Evolutionary conservation across 2,888 invertebrate species (phyloP).

Genomic region (Leptopterna dolabrata): DNA sequence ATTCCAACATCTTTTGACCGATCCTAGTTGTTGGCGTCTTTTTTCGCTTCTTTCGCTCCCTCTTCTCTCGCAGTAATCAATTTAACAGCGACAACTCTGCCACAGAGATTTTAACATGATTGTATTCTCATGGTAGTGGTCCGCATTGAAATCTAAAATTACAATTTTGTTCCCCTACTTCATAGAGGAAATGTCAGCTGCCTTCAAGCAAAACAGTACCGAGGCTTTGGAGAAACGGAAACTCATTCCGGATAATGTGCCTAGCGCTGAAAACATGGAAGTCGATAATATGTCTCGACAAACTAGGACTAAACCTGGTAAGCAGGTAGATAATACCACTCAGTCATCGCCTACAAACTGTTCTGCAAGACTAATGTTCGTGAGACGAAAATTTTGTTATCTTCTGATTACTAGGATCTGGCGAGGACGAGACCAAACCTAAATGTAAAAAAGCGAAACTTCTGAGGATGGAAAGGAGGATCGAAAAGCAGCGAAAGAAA

Average conservation of each 20-base stretch:
- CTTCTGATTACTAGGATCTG: conserved; percentile 7
- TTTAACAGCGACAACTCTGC: too few relatives aligned
- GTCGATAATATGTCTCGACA: not conserved
- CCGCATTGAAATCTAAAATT: too few relatives aligned
- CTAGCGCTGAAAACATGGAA: not conserved
- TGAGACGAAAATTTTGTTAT: too few relatives aligned
- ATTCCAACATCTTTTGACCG: too few relatives aligned
- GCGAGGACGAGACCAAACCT: conserved; percentile 4
- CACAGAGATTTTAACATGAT: too few relatives aligned
- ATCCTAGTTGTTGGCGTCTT: too few relatives aligned
- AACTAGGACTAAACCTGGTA: not conserved
- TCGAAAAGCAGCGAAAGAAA: conserved; percentile 77
- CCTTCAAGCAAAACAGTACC: not conserved
- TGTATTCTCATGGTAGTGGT: too few relatives aligned
- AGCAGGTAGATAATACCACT: too few relatives aligned
- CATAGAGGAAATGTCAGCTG: not conserved
- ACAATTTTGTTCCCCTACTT: not conserved
- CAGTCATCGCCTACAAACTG: too few relatives aligned
- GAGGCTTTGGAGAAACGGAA: not conserved
- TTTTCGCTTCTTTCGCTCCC: not conserved
- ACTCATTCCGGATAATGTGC: not conserved
- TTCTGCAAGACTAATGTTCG: too few relatives aligned
- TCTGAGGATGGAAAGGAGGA: conserved; percentile 78
- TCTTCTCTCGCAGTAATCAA: too few relatives aligned
- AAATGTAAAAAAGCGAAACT: conserved; percentile 80